A percentile compares a stretch with the other conserved stretches of the same genome.
These are phyloP conservation scores for Neolamprologus kungweensis DNA, from an alignment of 2,113 vertebrate species.

Conservation along the genomic window DNA sequence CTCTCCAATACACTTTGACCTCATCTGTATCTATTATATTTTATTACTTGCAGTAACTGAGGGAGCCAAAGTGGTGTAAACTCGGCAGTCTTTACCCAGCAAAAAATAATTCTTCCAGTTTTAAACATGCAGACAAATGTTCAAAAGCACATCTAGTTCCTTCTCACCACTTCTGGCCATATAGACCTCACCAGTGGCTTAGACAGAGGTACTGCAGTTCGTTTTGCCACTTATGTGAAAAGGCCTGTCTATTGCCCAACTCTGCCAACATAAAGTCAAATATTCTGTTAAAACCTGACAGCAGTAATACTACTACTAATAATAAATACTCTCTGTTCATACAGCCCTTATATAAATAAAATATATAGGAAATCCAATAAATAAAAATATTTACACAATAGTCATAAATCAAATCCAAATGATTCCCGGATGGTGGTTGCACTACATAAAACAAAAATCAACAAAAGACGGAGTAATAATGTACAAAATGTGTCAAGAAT, in stretches of 20 bases:
- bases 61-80: neutral
- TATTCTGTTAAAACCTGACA: neutral
- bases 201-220: neutral
- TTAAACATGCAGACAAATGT: neutral
- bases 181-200: neutral
- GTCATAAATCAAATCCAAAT: neutral
- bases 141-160: neutral
- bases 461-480: neutral
- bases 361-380: conserved; percentile 9
- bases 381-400: conserved; percentile 33
- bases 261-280: neutral
- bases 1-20: neutral
- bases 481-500: neutral
- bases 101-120: neutral
- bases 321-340: neutral
- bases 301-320: neutral
- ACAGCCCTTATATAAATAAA: conserved; percentile 57
- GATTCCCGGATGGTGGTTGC: neutral
- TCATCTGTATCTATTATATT: neutral
- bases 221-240: neutral
- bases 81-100: neutral
- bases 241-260: neutral
- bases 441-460: neutral
- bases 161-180: neutral
- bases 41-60: neutral